phyloP scores from a whole-genome alignment of 2,113 vertebrate genomes.

The Dasypus novemcinctus region DNA sequence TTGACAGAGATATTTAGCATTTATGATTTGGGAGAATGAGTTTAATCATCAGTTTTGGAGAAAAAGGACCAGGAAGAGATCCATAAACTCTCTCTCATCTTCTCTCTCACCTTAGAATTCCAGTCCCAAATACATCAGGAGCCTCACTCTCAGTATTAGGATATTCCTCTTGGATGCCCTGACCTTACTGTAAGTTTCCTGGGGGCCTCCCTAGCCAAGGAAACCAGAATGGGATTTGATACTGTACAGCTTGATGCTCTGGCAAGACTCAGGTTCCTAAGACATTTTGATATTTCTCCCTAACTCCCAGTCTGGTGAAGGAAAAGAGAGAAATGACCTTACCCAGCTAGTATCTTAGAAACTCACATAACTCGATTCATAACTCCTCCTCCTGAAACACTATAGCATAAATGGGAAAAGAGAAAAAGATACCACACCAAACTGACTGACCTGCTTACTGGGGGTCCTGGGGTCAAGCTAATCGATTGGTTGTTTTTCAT shows the following conservation, averaged over 20 bases:
- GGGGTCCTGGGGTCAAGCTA: not conserved
- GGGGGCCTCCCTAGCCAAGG: not conserved
- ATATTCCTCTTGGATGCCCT: not conserved
- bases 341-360: not conserved
- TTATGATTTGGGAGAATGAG: not conserved
- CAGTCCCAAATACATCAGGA: not conserved
- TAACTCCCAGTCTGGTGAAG: not conserved
- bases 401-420: not conserved
- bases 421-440: not conserved
- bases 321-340: not conserved
- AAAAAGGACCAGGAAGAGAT: not conserved
- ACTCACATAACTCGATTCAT: not conserved
- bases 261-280: not conserved
- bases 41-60: not conserved
- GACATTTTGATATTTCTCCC: not conserved
- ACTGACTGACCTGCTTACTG: not conserved
- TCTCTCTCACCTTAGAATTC: not conserved
- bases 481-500: not conserved
- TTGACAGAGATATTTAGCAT: not conserved
- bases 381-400: not conserved
- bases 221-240: not conserved
- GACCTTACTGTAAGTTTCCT: not conserved
- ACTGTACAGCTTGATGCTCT: not conserved
- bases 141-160: not conserved
- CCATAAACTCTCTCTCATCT: not conserved